Evolutionary conservation across 2,888 invertebrate species (phyloP).

Genomic region (Sesia bembeciformis): DNA sequence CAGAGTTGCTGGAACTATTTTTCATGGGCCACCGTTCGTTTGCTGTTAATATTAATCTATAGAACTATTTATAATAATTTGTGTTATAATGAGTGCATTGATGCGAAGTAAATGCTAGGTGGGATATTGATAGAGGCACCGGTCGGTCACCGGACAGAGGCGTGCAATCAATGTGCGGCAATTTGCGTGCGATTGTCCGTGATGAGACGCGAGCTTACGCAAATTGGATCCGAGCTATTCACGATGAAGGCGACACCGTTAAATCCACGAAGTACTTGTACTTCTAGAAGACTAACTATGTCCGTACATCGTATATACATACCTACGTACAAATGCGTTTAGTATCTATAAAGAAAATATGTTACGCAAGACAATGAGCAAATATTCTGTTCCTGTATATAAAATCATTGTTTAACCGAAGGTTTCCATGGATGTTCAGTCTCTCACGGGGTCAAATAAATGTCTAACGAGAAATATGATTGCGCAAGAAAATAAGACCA

Average conservation of each 20-base stretch:
- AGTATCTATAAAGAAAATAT: too few relatives aligned
- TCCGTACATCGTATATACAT: too few relatives aligned
- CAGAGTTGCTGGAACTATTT: neutral
- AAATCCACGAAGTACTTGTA: too few relatives aligned
- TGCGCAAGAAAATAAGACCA: constrained; percentile 61
- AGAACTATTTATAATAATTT: neutral
- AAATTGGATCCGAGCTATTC: constrained; percentile 50
- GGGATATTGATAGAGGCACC: constrained; percentile 66
- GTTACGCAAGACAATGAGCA: too few relatives aligned
- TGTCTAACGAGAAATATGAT: constrained; percentile 59
- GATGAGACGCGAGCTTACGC: constrained; percentile 51
- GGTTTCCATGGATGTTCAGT: constrained; percentile 5
- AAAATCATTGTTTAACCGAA: too few relatives aligned
- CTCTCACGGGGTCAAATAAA: constrained; percentile 61
- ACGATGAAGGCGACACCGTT: constrained; percentile 26
- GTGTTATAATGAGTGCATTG: too few relatives aligned
- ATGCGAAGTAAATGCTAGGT: constrained; percentile 21
- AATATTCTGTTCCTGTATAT: too few relatives aligned
- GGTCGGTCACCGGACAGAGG: constrained; percentile 4
- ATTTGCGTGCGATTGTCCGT: constrained; percentile 68
- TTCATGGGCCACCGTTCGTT: neutral
- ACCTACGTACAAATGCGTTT: too few relatives aligned
- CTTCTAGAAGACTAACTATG: too few relatives aligned
- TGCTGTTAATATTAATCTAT: neutral
- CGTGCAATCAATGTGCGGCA: constrained; percentile 59